Evolutionary conservation across 2,113 vertebrate species (phyloP).

Genomic region (Penelope pileata): DNA sequence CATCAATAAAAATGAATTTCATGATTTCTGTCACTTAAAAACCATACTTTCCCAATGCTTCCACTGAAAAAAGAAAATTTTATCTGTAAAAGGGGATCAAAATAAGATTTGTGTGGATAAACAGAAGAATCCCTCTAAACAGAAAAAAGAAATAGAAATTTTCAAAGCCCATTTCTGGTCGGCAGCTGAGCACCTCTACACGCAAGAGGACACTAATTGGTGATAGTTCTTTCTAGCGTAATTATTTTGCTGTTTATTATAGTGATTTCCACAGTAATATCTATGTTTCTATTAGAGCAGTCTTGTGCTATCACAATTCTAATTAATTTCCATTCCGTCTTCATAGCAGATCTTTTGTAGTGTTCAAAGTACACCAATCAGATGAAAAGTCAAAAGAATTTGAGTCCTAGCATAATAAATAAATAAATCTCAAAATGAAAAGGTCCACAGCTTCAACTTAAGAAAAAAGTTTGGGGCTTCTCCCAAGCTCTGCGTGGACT

Average conservation of each 20-base stretch:
- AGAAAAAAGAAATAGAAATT: neutral
- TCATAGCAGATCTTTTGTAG: neutral
- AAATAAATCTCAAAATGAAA: neutral
- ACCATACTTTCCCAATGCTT: neutral
- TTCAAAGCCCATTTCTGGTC: neutral
- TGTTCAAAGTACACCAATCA: neutral
- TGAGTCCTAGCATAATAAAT: neutral
- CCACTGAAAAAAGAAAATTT: neutral
- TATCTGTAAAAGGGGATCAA: neutral
- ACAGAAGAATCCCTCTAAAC: neutral
- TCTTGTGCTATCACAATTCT: accelerated
- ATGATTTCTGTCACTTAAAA: neutral
- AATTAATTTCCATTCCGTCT: neutral
- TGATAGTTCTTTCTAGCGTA: neutral
- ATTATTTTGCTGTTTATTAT: neutral
- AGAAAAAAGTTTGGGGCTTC: neutral
- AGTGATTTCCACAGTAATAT: neutral
- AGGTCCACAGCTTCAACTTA: neutral
- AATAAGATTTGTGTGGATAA: neutral
- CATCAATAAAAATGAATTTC: slow-evolving; percentile 23
- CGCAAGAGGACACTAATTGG: neutral
- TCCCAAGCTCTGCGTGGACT: neutral
- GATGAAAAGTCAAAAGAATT: neutral
- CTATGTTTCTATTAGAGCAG: neutral
- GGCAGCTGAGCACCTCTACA: neutral